A percentile compares a stretch with the other conserved stretches of the same genome.
Conservation (phyloP, 1,140 invertebrate genomes). For the Scylla paramamosain region DNA sequence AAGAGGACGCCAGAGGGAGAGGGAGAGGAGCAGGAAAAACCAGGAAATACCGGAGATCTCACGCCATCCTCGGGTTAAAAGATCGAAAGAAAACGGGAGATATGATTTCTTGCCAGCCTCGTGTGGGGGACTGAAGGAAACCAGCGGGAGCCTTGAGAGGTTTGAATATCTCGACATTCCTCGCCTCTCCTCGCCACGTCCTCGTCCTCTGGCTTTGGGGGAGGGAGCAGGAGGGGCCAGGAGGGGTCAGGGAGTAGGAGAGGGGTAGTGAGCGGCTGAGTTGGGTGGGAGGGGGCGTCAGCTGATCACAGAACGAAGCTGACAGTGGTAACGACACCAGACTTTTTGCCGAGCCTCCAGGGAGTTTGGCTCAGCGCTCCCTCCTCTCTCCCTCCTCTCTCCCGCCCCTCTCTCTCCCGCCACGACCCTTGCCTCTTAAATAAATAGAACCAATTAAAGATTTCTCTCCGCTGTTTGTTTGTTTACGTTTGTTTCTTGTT, state of each 20-base stretch:
- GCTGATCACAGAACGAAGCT: constrained; percentile 27
- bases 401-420: not conserved
- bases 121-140: too few relatives aligned
- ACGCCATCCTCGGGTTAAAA: not conserved
- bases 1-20: not conserved
- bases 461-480: not conserved
- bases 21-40: not conserved
- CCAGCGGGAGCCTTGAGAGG: too few relatives aligned
- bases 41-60: too few relatives aligned
- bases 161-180: too few relatives aligned
- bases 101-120: too few relatives aligned
- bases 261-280: not conserved
- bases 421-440: constrained; percentile 30
- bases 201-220: not conserved
- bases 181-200: not conserved
- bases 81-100: not conserved
- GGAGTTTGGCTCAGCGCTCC: not conserved
- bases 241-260: not conserved
- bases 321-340: not conserved
- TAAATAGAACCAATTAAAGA: constrained; percentile 41
- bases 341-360: constrained; percentile 1
- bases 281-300: constrained; percentile 1
- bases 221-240: not conserved
- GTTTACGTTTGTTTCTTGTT: not conserved
- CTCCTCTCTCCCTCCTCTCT: not conserved